Evolutionary conservation across 2,888 invertebrate genomes (phyloP), one percentile per base, ranked within the genome.

Genomic region (Cynaeus angustus): DNA sequence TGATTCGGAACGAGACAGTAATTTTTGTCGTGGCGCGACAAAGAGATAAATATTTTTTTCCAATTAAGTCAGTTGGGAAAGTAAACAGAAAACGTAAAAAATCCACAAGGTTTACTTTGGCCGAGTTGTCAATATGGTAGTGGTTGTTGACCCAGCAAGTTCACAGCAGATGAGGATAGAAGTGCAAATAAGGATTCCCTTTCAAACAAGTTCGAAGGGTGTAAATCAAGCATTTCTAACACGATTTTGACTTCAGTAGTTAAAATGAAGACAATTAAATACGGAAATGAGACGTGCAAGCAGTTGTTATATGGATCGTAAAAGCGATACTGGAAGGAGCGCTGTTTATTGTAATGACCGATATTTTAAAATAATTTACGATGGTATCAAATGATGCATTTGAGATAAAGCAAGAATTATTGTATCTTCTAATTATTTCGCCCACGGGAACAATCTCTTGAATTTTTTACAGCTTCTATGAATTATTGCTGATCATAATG

Each of bases 331-430:
- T 48, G 16, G 0, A 9, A 45, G 10, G 30, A 48, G 43, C 38
- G 21, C 30, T 65, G 41, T 48, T 58, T 48, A 58, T 66, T 50
- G 58, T 48, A 65, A 65, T 65, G 53, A 48, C 38, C 58, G 48
- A 66, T 58, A 58, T 66, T 66, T 58, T 46, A 48, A 46, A 50
- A 56, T 58, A 58, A 56, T 66, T 66, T 66, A 66, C 48, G 50
- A 38, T 33, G 13, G 52, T 28, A 67, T 58, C 66, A 68, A 68
- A 72, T 72, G 74, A 73, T 74, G 65, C 67, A 71, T 72, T 61
- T 53, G 56, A 73, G 76, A 76, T 76, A 76, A 73, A 72, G 68
- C 64, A 72, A 74, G 73, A 76, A 76, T 74, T 73, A 76, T 74
- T 71, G 70, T 65, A 33, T 68, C 61, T 68, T 74, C 72, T 75